Evolutionary conservation across 2,797 vertebrate species (phyloP), one percentile per base, ranked within the genome.

Genomic region (Sebastiscus tertius): DNA sequence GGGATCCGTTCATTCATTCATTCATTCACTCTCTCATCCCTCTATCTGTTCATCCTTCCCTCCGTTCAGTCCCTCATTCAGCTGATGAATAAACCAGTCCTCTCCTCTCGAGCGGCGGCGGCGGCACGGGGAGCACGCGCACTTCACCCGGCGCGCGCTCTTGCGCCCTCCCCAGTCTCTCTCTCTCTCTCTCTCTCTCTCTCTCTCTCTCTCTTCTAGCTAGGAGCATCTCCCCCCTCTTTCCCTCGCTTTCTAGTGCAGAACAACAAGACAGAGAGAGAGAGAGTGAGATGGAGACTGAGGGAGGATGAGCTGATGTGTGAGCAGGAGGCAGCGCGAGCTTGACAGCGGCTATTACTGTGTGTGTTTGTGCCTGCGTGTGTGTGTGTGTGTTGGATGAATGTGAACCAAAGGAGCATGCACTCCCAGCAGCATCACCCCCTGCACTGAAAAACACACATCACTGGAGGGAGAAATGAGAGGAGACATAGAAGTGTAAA

Each of bases 1-100:
- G 27, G 66, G 86, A 73, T 93, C 81, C 75, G 80, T 77, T 91
- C 85, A 87, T 89, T 92, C 87, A 89, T 72, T 89, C 85, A 90
- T 52, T 69, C 75, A 72, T 70, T 84, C 46, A 49, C 42, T 42
- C 13, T 42, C 42, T 49, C 79, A 76, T 88, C 79, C 73, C 31
- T 86, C 82, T 61, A 20, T 83, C 74, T 84, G 84, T 60, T 83
- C 89, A 88, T 90, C 66, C 84, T 79, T 84, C 88, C 77, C 78
- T 90, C 81, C 77, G 83, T 27, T 70, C 81, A 2, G 70, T 88
- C 76, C 62, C 82, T 90, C 86, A 75, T 84, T 75, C 91, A 86
- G 88, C 74, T 69, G 79, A 82, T 74, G 80, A 93, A 91, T 88
- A 85, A 71, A 75, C 66, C 24, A 69, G 46, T 85, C 77, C 80